A percentile compares a stretch with the other conserved stretches of the same genome.
These are phyloP conservation scores for Papilio elwesi DNA, from an alignment of 2,888 invertebrate genomes.

Conservation along the genomic window DNA sequence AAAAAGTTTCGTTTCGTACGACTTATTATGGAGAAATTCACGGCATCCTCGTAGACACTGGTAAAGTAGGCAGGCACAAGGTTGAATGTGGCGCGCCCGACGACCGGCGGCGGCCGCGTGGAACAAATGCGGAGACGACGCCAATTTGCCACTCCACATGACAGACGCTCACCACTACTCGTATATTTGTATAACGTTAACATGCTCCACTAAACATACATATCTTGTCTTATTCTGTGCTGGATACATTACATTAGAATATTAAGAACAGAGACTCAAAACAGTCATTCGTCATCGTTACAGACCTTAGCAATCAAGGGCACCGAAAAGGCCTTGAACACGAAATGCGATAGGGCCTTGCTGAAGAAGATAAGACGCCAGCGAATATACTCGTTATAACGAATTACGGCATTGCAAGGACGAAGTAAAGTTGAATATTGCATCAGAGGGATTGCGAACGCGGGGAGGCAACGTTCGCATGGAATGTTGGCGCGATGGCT, in stretches of 20 bases:
- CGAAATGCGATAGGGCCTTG: slow-evolving; percentile 64
- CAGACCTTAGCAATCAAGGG: slow-evolving; percentile 70
- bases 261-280: slow-evolving; percentile 46
- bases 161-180: slow-evolving; percentile 66
- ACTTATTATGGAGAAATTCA: slow-evolving; percentile 38
- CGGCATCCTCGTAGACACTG: slow-evolving; percentile 59
- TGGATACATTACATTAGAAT: slow-evolving; percentile 51
- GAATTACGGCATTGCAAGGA: slow-evolving; percentile 85
- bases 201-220: slow-evolving; percentile 64
- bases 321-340: slow-evolving; percentile 73
- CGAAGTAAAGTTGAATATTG: slow-evolving; percentile 84
- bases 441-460: slow-evolving; percentile 77
- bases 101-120: slow-evolving; percentile 53
- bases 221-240: slow-evolving; percentile 56
- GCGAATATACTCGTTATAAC: slow-evolving; percentile 79
- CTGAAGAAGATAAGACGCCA: slow-evolving; percentile 76
- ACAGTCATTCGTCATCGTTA: slow-evolving; percentile 59
- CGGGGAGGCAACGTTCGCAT: slow-evolving; percentile 78
- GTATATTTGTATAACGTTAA: slow-evolving; percentile 74
- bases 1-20: slow-evolving; percentile 23
- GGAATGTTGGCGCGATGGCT: slow-evolving; percentile 73
- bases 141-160: slow-evolving; percentile 76
- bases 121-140: slow-evolving; percentile 73
- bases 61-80: slow-evolving; percentile 59
- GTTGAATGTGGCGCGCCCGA: slow-evolving; percentile 64